Base-by-base conservation (phyloP, 1,140 invertebrate species). In the Drosophila asahinai region DNA sequence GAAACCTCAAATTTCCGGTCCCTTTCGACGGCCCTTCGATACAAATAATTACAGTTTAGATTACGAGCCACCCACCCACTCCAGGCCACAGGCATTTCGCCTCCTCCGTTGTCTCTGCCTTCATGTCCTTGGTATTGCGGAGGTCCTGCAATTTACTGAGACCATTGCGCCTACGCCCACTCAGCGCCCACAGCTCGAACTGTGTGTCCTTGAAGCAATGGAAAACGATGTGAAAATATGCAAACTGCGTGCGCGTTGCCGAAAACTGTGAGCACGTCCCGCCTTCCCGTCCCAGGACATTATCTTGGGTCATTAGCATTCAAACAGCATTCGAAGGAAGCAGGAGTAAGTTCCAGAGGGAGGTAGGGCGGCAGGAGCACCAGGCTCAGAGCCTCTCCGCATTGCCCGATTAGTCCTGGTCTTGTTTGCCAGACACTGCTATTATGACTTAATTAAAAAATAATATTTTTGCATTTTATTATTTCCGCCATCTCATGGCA, bases 381-480 rank as follows among this genome's bases (percentile, higher is more conserved):
- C 36, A 8, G 38, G 43, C 36, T 11, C 15, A 19, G 68, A 54
- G 45, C 47, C 40, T 17, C 17, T 12, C 52, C 17, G 12, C 19
- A 14, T 22, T 8, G 54, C 47, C 58, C 63, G 62, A 67, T 68
- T 63, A 57, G 60, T 42, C 49, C 43, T 48, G 30, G 27, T 54
- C 19, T 58, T 51, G 33, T 25, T 25, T 42, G 42, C 22, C 73
- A 77, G 63, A 58, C 65, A 81, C 70, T 83, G 81, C 58, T 54
- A 78, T 82, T 86, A 74, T 66, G 64, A 78, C 67, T 86, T 82
- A 86, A 84, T 86, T 84, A 81, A 78, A 82, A 81, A 81, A 82
- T 86, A 77, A 78, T 86, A 81, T 74, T 70, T 78, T 58, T 64
- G 48, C 51, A 74, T 84, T 75, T 63, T 49, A 71, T 80, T 77